These are phyloP conservation scores for Merodon equestris DNA, from an alignment of 2,888 invertebrate genomes.

Conservation along the genomic window DNA sequence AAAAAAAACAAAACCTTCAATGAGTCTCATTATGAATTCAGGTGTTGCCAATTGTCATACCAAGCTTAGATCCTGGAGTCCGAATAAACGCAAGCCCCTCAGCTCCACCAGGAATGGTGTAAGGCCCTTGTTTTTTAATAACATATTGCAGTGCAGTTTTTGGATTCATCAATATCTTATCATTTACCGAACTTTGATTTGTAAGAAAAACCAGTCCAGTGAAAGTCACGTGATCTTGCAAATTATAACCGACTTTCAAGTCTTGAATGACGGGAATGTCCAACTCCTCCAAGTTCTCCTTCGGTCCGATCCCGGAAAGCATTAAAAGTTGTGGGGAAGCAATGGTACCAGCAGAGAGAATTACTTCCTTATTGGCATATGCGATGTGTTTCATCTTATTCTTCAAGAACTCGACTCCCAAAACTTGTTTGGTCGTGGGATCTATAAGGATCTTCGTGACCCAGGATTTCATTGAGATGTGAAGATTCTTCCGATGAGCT, in stretches of 20 bases:
- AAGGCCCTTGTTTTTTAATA: slow-evolving; percentile 83
- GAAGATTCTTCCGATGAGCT: slow-evolving; percentile 83
- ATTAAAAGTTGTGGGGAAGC: slow-evolving; percentile 92
- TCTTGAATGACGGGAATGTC: slow-evolving; percentile 84
- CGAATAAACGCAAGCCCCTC: slow-evolving; percentile 87
- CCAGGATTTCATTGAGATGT: slow-evolving; percentile 84
- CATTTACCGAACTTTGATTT: slow-evolving; percentile 85
- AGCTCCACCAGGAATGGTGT: slow-evolving; percentile 88
- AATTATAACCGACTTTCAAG: slow-evolving; percentile 88
- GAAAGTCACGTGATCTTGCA: slow-evolving; percentile 89
- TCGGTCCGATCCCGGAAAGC: slow-evolving; percentile 90
- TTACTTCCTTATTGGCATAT: slow-evolving; percentile 85
- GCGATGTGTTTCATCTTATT: slow-evolving; percentile 80
- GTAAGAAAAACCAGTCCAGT: slow-evolving; percentile 86
- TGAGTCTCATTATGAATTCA: no score
- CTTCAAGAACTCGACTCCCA: slow-evolving; percentile 86
- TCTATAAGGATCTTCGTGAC: slow-evolving; percentile 85
- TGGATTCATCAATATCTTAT: slow-evolving; percentile 81
- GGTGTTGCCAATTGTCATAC: no score
- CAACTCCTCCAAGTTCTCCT: slow-evolving; percentile 81
- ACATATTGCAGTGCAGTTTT: slow-evolving; percentile 83
- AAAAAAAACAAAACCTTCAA: background rate
- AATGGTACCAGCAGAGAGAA: slow-evolving; percentile 89
- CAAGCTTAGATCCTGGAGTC: slow-evolving; percentile 81
- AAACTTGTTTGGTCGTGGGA: slow-evolving; percentile 81